phyloP scores from a whole-genome alignment of 2,113 vertebrate species.

The Cavia porcellus region DNA sequence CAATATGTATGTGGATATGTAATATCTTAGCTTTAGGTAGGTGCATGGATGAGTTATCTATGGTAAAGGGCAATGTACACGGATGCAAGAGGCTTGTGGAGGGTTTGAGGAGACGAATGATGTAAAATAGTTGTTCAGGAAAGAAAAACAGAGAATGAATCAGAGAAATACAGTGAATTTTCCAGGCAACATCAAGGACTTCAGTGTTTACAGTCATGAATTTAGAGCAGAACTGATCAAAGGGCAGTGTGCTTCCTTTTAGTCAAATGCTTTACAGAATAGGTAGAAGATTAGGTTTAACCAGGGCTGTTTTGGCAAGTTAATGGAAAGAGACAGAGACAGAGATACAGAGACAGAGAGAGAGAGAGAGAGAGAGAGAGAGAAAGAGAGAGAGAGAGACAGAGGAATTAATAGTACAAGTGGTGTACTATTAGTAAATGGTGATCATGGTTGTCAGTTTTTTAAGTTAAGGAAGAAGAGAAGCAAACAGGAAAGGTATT shows the following conservation, averaged over 20 bases:
- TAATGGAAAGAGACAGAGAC: not conserved
- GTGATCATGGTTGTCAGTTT: not conserved
- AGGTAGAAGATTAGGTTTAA: not conserved
- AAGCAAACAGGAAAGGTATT: not conserved
- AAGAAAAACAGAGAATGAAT: not conserved
- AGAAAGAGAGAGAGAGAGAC: not conserved
- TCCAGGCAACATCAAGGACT: not conserved
- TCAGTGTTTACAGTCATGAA: not conserved
- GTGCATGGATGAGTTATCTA: not conserved
- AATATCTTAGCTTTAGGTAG: not conserved
- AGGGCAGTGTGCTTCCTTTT: not conserved
- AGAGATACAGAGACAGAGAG: not conserved
- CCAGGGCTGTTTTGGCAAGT: slow-evolving; percentile 8
- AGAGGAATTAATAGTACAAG: not conserved
- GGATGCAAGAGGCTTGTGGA: not conserved
- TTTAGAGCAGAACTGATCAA: not conserved
- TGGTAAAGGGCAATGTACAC: not conserved
- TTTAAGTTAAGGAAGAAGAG: not conserved
- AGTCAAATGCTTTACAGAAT: not conserved
- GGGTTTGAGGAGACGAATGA: not conserved
- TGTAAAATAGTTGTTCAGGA: not conserved
- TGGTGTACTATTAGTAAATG: not conserved
- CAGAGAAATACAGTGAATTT: not conserved
- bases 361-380: not conserved
- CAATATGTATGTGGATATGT: not conserved